Percentiles rank a stretch among this genome's conserved stretches.
phyloP scores from a whole-genome alignment of 1,140 invertebrate species.

The Drosophila bifasciata region DNA sequence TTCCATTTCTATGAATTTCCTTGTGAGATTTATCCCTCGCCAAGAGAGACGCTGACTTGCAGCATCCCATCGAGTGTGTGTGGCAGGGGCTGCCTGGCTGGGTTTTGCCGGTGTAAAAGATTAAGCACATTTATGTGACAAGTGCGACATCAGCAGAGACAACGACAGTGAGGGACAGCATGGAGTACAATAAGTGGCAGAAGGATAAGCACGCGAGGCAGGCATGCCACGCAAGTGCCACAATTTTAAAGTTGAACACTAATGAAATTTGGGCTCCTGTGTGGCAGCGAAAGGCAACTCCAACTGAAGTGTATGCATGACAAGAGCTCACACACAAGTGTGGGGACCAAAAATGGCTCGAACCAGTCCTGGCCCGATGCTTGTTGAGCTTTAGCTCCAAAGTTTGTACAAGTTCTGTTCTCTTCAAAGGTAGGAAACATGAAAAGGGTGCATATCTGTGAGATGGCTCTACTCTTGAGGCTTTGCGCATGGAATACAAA shows the following conservation, averaged over 20 bases:
- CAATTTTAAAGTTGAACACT: slow-evolving; percentile 73
- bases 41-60: too few species aligned
- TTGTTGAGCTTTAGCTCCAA: background rate
- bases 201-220: slow-evolving; percentile 12
- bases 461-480: slow-evolving; percentile 9
- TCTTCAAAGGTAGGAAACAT: background rate
- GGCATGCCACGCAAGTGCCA: slow-evolving; percentile 65
- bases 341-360: slow-evolving; percentile 29
- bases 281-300: slow-evolving; percentile 27
- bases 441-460: background rate
- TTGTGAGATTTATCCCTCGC: too few species aligned
- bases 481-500: slow-evolving; percentile 24
- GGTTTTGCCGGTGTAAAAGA: slow-evolving; percentile 65
- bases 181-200: background rate
- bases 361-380: background rate
- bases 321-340: background rate
- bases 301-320: slow-evolving; percentile 17
- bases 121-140: slow-evolving; percentile 76
- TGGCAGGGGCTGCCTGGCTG: slow-evolving; percentile 7
- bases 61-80: too few species aligned
- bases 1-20: too few species aligned
- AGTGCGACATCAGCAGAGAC: slow-evolving; percentile 55
- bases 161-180: slow-evolving; percentile 8
- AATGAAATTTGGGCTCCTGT: slow-evolving; percentile 71
- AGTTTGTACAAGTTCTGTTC: slow-evolving; percentile 10